These are phyloP conservation scores for Plecotus auritus DNA, from an alignment of 2,113 vertebrate species.

Conservation along the genomic window DNA sequence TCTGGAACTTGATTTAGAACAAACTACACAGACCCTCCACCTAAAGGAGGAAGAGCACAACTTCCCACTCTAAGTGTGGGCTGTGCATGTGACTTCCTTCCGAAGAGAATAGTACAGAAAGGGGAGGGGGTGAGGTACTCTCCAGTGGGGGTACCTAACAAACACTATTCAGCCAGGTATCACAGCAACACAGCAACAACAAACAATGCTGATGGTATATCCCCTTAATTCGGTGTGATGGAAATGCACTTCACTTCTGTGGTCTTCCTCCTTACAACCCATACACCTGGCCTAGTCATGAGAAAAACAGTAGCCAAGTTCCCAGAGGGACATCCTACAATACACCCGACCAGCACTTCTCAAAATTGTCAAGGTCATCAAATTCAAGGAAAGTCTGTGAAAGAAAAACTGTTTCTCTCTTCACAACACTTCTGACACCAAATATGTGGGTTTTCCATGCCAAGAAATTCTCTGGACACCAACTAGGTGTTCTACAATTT, in stretches of 20 bases:
- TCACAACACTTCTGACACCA: not conserved
- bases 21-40: not conserved
- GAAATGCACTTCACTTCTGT: not conserved
- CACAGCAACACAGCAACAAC: not conserved
- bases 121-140: fast-evolving
- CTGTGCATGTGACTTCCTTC: not conserved
- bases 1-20: not conserved
- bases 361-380: not conserved
- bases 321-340: not conserved
- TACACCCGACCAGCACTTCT: not conserved
- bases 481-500: not conserved
- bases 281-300: not conserved
- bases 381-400: not conserved
- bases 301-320: not conserved
- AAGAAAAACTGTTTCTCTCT: not conserved
- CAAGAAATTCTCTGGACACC: not conserved
- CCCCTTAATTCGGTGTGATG: not conserved
- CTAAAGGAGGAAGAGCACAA: not conserved
- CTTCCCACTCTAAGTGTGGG: not conserved
- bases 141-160: not conserved
- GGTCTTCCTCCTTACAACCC: not conserved
- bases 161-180: not conserved
- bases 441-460: not conserved
- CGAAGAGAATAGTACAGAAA: not conserved
- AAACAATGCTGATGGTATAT: fast-evolving